A percentile compares a stretch with the other conserved stretches of the same genome.
Conservation (phyloP, 2,797 vertebrate species). For the Pogoniulus pusillus region DNA sequence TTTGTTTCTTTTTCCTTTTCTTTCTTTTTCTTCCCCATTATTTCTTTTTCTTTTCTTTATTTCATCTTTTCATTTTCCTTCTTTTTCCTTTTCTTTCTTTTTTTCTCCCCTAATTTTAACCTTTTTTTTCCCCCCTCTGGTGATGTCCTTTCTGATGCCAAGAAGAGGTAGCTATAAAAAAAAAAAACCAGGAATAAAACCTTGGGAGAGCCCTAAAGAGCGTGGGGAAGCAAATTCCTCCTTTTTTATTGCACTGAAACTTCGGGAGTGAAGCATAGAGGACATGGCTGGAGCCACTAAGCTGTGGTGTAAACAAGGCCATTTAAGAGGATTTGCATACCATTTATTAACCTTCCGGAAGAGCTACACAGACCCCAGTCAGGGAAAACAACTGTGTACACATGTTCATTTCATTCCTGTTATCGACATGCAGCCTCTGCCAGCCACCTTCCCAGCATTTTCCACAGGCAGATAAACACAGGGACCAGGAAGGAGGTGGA, state of each 20-base stretch:
- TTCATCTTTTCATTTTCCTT: too few species aligned
- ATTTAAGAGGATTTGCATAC: constrained; percentile 71
- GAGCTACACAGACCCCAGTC: constrained; percentile 40
- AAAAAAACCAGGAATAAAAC: constrained; percentile 15
- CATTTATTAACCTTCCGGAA: constrained; percentile 62
- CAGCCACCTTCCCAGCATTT: not conserved
- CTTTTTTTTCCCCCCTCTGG: not conserved
- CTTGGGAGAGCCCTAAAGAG: not conserved
- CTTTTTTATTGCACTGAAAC: constrained; percentile 13
- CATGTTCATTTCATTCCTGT: constrained; percentile 18
- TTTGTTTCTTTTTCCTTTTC: too few species aligned
- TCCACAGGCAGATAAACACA: not conserved
- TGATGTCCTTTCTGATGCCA: not conserved
- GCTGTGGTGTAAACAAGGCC: constrained; percentile 64
- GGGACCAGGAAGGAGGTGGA: not conserved
- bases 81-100: too few species aligned
- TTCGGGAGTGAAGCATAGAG: constrained; percentile 48
- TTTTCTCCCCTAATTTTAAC: too few species aligned
- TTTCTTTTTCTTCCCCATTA: too few species aligned
- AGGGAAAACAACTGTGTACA: constrained; percentile 56
- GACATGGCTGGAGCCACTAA: constrained; percentile 60
- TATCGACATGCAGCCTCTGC: not conserved
- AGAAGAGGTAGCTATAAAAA: not conserved
- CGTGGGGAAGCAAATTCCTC: constrained; percentile 42
- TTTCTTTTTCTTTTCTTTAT: too few species aligned